A percentile compares a stretch with the other conserved stretches of the same genome.
phyloP scores from a whole-genome alignment of 2,888 invertebrate species.

The Hermaeophaga mercurialis region DNA sequence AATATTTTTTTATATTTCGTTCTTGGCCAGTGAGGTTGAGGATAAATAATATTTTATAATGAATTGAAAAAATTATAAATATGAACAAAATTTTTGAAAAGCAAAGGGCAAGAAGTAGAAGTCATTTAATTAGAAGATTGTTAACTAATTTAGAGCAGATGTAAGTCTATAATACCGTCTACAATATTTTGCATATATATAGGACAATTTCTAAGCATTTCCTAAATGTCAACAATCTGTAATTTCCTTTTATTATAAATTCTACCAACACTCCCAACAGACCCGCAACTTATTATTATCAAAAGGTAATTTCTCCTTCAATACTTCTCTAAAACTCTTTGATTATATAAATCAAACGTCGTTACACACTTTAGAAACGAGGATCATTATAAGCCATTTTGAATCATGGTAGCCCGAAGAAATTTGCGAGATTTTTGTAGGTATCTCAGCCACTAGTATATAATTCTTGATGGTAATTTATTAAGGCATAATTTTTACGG shows the following conservation, averaged over 20 bases:
- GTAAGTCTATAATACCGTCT: no score
- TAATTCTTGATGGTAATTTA: constrained; percentile 28
- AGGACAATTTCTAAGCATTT: no score
- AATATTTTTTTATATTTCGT: no score
- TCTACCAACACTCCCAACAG: constrained; percentile 3
- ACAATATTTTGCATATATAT: not conserved
- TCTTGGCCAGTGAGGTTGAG: no score
- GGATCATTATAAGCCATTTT: constrained; percentile 21
- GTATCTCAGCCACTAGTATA: constrained; percentile 14
- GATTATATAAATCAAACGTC: constrained; percentile 38
- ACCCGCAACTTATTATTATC: constrained; percentile 34
- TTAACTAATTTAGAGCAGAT: no score
- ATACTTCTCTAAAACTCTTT: constrained; percentile 30
- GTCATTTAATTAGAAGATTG: no score
- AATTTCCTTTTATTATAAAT: constrained; percentile 19
- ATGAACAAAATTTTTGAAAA: no score
- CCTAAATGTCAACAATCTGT: constrained; percentile 2
- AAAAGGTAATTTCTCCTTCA: constrained; percentile 32
- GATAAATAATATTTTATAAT: no score
- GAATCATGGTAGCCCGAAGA: constrained; percentile 24
- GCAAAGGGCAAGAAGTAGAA: no score
- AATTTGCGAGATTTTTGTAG: constrained; percentile 13
- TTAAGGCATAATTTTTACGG: constrained; percentile 24
- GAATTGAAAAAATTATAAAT: not conserved
- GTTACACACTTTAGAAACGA: constrained; percentile 33